phyloP scores from a whole-genome alignment of 2,888 invertebrate species.

The Tortrix viridana region DNA sequence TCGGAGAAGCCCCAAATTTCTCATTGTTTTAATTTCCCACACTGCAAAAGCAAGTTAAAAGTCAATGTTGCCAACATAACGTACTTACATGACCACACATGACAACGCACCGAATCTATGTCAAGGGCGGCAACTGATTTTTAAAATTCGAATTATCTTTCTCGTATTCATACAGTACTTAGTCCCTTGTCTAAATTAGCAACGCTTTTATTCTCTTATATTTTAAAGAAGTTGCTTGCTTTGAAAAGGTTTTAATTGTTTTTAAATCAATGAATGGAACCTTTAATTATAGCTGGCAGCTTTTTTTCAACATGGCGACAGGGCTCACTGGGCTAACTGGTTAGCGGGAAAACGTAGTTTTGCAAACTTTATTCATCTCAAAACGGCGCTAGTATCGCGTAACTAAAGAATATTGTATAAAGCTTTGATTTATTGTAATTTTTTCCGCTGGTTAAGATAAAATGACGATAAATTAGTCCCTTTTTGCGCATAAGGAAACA shows the following conservation, averaged over 20 bases:
- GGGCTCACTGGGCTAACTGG: slow-evolving; percentile 52
- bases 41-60: slow-evolving; percentile 28
- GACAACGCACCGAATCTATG: slow-evolving; percentile 69
- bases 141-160: slow-evolving; percentile 61
- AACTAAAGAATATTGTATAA: neutral
- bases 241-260: slow-evolving; percentile 42
- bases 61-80: slow-evolving; percentile 43
- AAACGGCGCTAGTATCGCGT: neutral
- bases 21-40: slow-evolving; percentile 25
- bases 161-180: slow-evolving; percentile 31
- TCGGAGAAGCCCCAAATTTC: slow-evolving; percentile 13
- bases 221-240: slow-evolving; percentile 28
- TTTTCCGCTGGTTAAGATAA: neutral
- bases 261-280: slow-evolving; percentile 44
- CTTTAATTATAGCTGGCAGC: slow-evolving; percentile 45
- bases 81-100: slow-evolving; percentile 45
- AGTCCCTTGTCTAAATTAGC: slow-evolving; percentile 27
- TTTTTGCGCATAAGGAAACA: slow-evolving; percentile 35
- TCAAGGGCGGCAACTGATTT: slow-evolving; percentile 77
- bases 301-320: slow-evolving; percentile 44
- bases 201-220: slow-evolving; percentile 16
- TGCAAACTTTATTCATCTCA: slow-evolving; percentile 2
- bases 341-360: slow-evolving; percentile 42
- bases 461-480: slow-evolving; percentile 13
- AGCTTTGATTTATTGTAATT: neutral